A percentile compares a stretch with the other conserved stretches of the same genome.
Conservation (phyloP, 2,888 invertebrate species). For the Tolmerus cingulatus region DNA sequence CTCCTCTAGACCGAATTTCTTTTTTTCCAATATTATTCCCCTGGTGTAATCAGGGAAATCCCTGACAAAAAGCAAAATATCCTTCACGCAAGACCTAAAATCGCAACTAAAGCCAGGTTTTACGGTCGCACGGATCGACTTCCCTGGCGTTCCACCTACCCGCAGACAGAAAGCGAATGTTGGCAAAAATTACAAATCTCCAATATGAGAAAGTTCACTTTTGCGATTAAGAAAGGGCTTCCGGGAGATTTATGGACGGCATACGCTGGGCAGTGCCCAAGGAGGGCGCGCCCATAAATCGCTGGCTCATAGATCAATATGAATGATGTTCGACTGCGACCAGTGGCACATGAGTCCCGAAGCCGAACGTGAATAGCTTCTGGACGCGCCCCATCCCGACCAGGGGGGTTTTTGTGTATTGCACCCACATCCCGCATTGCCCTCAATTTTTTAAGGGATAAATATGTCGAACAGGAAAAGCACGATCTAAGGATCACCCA, state of each 20-base stretch:
- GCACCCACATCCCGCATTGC: neutral
- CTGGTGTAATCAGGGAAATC: neutral
- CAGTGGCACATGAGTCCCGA: slow-evolving; percentile 2
- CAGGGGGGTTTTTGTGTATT: neutral
- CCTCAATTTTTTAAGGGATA: neutral
- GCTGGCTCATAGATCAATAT: slow-evolving; percentile 12
- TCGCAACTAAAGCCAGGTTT: neutral
- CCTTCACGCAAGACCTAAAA: neutral
- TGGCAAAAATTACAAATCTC: slow-evolving; percentile 23
- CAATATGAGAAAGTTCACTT: neutral
- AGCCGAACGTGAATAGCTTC: neutral
- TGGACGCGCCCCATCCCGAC: neutral
- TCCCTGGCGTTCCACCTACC: neutral
- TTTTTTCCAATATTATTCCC: neutral
- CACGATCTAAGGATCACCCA: neutral
- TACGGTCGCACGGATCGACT: neutral
- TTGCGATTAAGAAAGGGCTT: slow-evolving; percentile 14
- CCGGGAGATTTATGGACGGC: neutral
- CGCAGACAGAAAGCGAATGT: neutral
- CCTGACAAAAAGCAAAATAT: neutral
- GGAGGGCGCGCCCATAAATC: neutral
- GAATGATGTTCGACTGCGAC: slow-evolving; percentile 3
- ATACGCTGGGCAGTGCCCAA: neutral
- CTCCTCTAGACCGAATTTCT: neutral
- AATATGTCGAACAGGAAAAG: neutral